These are phyloP conservation scores for Phaenicophaeus curvirostris DNA, from an alignment of 2,797 vertebrate species.

Conservation along the genomic window DNA sequence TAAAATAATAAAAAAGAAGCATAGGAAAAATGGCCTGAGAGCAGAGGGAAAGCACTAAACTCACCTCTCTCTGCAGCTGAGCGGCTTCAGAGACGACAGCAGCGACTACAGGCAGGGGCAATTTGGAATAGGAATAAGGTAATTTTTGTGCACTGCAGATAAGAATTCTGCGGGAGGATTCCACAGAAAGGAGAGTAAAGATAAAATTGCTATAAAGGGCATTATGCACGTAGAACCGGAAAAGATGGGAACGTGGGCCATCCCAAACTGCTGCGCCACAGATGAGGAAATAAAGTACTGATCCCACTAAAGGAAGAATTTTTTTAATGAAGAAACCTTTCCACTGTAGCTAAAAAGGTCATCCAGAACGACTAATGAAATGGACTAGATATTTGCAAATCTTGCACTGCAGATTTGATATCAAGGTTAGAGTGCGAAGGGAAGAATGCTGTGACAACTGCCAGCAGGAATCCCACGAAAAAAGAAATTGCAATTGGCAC, in stretches of 20 bases:
- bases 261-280: not conserved
- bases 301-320: not conserved
- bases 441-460: not conserved
- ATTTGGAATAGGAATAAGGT: not conserved
- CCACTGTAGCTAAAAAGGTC: not conserved
- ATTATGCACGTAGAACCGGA: not conserved
- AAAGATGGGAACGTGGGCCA: not conserved
- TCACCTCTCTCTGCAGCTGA: constrained; percentile 21
- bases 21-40: constrained; percentile 73
- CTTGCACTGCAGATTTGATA: not conserved
- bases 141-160: not conserved
- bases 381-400: not conserved
- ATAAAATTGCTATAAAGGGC: not conserved
- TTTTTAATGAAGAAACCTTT: not conserved
- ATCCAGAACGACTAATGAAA: not conserved
- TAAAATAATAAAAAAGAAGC: constrained; percentile 73
- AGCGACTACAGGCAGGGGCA: not conserved
- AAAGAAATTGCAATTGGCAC: not conserved
- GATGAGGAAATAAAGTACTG: not conserved
- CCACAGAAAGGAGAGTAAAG: not conserved
- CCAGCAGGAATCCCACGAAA: not conserved
- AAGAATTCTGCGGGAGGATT: not conserved
- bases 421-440: not conserved
- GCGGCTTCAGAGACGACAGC: constrained; percentile 9
- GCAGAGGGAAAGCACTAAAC: constrained; percentile 47